Percentiles rank a stretch among this genome's conserved stretches.
phyloP scores from a whole-genome alignment of 2,888 invertebrate genomes.

The Drosophila sordidula region DNA sequence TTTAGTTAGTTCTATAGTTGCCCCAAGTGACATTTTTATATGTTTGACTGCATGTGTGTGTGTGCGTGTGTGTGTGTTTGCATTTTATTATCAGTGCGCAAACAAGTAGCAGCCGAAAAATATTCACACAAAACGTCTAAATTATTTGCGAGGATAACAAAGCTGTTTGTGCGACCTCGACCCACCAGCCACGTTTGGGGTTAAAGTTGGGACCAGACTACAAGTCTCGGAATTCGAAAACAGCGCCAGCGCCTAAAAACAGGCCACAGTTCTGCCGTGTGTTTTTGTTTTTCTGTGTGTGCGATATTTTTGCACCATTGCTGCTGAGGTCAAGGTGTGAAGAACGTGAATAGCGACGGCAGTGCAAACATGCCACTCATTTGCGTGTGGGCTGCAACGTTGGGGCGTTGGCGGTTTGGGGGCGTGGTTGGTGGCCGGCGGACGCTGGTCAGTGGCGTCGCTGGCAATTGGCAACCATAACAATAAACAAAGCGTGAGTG shows the following conservation, averaged over 20 bases:
- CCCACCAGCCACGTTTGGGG: not conserved
- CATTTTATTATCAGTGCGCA: slow-evolving; percentile 25
- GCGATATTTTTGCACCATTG: too few species aligned
- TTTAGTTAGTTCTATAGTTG: slow-evolving; percentile 11
- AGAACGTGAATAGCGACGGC: slow-evolving; percentile 24
- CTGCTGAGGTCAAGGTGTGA: slow-evolving; percentile 51
- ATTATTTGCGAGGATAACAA: slow-evolving; percentile 66
- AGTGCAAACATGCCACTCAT: slow-evolving; percentile 40
- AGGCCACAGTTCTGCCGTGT: slow-evolving; percentile 9
- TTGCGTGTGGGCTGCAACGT: slow-evolving; percentile 3
- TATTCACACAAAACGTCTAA: slow-evolving; percentile 54
- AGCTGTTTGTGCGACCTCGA: slow-evolving; percentile 29
- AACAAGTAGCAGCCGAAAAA: slow-evolving; percentile 31
- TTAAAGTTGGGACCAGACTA: slow-evolving; percentile 1
- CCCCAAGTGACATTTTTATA: slow-evolving; percentile 10
- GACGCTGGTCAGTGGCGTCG: slow-evolving; percentile 15
- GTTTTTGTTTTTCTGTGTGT: slow-evolving; percentile 10
- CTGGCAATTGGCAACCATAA: slow-evolving; percentile 52
- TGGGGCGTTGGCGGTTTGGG: not conserved
- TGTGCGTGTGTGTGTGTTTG: slow-evolving; percentile 11
- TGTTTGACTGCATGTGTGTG: not conserved
- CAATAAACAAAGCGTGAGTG: slow-evolving; percentile 41
- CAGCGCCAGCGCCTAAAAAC: slow-evolving; percentile 6
- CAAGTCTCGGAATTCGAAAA: slow-evolving; percentile 17
- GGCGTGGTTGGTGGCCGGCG: slow-evolving; percentile 1